Percentiles rank a stretch among this genome's conserved stretches.
phyloP scores from a whole-genome alignment of 2,113 vertebrate genomes.

The Phodopus roborovskii region DNA sequence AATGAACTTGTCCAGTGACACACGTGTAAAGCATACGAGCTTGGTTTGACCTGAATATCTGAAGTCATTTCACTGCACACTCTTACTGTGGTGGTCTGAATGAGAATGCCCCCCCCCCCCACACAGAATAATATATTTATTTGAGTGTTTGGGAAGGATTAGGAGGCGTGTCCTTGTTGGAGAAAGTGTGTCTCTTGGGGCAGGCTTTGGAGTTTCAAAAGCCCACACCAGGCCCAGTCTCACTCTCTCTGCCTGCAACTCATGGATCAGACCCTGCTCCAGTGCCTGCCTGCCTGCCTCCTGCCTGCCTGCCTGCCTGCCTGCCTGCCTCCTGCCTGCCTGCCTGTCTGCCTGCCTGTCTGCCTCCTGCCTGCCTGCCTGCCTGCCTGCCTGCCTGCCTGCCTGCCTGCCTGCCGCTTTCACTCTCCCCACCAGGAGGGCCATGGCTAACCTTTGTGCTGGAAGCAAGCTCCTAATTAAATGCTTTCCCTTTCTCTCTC shows the following conservation, averaged over 20 bases:
- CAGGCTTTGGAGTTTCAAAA: not conserved
- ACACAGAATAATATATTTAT: not conserved
- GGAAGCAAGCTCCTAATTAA: not conserved
- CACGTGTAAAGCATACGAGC: not conserved
- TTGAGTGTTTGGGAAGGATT: not conserved
- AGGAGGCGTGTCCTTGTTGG: not conserved
- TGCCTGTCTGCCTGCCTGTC: too few relatives aligned
- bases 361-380: too few relatives aligned
- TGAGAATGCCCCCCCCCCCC: not conserved
- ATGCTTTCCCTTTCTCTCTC: too few relatives aligned
- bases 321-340: not conserved
- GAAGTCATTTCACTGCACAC: not conserved
- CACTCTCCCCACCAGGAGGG: not conserved
- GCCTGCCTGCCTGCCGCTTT: not conserved
- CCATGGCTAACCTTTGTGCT: not conserved
- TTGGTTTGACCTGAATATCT: not conserved
- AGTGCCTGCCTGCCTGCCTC: not conserved
- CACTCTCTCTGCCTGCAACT: not conserved
- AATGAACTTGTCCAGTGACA: not conserved
- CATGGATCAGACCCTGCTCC: not conserved
- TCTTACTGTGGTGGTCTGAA: not conserved
- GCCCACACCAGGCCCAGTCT: not conserved
- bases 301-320: not conserved
- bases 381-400: too few relatives aligned
- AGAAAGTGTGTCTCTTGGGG: not conserved